Conservation (phyloP, 2,113 vertebrate genomes). For the Epinephelus lanceolatus region DNA sequence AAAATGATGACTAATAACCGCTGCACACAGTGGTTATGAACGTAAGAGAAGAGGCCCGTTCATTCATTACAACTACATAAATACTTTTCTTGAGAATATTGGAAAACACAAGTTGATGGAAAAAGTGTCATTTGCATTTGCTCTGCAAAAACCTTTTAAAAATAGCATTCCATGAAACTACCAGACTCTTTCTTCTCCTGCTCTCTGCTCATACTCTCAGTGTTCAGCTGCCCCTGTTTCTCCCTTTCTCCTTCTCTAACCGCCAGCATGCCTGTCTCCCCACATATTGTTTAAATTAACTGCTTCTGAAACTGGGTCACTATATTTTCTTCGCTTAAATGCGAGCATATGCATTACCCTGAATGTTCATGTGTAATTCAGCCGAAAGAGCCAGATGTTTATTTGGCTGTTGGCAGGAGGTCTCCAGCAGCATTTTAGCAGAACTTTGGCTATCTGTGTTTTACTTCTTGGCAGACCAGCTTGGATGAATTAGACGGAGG, state of each 20-base stretch:
- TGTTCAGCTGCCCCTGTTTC: not conserved
- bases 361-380: conserved; percentile 9
- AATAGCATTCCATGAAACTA: not conserved
- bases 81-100: not conserved
- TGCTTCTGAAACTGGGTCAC: conserved; percentile 54
- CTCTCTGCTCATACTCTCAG: not conserved
- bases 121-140: not conserved
- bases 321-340: conserved; percentile 13
- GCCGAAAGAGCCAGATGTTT: conserved; percentile 58
- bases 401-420: conserved; percentile 48
- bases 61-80: not conserved
- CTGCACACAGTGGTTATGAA: not conserved
- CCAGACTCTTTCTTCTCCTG: not conserved
- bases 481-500: conserved; percentile 10
- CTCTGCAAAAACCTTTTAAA: not conserved
- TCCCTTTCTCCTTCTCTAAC: not conserved
- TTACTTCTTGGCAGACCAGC: conserved; percentile 35
- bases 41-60: not conserved
- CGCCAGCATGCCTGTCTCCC: not conserved
- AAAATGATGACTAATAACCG: not conserved
- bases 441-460: conserved; percentile 66
- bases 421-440: conserved; percentile 31
- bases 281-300: conserved; percentile 70
- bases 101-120: not conserved
- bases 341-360: conserved; percentile 11